These are phyloP conservation scores for Cinara cedri DNA, from an alignment of 2,888 invertebrate species.

Conservation along the genomic window DNA sequence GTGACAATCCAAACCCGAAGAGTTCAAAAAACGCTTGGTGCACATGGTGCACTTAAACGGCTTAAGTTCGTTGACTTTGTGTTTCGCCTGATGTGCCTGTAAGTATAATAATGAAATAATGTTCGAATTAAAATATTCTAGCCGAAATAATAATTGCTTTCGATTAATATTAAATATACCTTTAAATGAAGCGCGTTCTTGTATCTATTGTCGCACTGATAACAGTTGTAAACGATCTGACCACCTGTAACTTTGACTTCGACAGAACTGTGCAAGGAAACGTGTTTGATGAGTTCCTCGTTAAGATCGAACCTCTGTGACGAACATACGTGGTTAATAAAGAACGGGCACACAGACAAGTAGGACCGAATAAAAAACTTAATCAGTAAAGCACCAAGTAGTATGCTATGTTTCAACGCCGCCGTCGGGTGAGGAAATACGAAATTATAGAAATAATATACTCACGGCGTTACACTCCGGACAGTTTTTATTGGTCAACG, in stretches of 20 bases:
- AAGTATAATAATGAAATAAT: background rate
- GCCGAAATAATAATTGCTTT: no score
- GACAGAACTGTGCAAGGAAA: constrained; percentile 64
- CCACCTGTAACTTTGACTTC: constrained; percentile 39
- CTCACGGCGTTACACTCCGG: constrained; percentile 57
- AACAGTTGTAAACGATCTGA: constrained; percentile 29
- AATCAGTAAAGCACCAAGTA: no score
- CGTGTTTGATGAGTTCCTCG: constrained; percentile 65
- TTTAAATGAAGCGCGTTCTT: constrained; percentile 25
- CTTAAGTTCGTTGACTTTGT: constrained; percentile 73
- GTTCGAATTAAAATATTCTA: no score
- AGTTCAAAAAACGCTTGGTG: constrained; percentile 73
- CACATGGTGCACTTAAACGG: constrained; percentile 73
- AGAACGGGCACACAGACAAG: no score
- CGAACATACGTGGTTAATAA: background rate
- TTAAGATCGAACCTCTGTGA: constrained; percentile 62
- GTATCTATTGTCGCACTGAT: constrained; percentile 40
- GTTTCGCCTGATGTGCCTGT: constrained; percentile 69
- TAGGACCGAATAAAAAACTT: no score
- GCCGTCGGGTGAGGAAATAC: background rate
- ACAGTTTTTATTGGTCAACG: constrained; percentile 53
- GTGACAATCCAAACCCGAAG: constrained; percentile 75
- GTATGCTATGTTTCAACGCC: no score
- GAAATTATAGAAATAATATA: constrained; percentile 30
- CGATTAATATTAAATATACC: background rate